These are phyloP conservation scores for Sanderia malayensis DNA, from an alignment of 30 jellyfish, hydroid and myxozoan species.

Conservation along the genomic window DNA sequence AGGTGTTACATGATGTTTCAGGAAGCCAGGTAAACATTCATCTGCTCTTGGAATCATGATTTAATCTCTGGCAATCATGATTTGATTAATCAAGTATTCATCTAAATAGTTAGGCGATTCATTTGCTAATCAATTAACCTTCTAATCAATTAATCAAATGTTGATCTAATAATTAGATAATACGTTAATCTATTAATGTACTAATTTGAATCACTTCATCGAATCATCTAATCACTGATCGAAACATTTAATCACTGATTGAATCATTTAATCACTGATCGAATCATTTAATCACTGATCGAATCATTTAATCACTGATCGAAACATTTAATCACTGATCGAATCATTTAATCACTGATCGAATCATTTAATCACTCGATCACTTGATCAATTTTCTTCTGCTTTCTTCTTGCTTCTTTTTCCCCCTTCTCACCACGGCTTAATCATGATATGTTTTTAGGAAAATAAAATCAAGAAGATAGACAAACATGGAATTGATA, in stretches of 20 bases:
- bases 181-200: background rate
- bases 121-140: background rate
- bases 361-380: background rate
- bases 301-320: background rate
- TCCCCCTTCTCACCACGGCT: too few relatives aligned
- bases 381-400: background rate
- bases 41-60: background rate
- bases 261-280: background rate
- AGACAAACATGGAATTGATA: conserved; percentile 20
- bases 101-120: too few relatives aligned
- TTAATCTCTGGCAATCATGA: too few relatives aligned
- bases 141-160: background rate
- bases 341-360: background rate
- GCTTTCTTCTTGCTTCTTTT: too few relatives aligned
- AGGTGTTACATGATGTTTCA: conserved; percentile 79
- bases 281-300: background rate
- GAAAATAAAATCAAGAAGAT: conserved; percentile 1
- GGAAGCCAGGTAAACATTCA: conserved; percentile 65
- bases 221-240: background rate
- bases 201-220: background rate
- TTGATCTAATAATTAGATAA: background rate
- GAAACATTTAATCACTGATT: background rate
- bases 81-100: too few relatives aligned
- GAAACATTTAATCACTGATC: background rate
- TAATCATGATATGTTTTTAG: background rate